Percentiles rank a stretch among this genome's conserved stretches.
phyloP scores from a whole-genome alignment of 2,797 vertebrate genomes.

The Anguilla pacifica region DNA sequence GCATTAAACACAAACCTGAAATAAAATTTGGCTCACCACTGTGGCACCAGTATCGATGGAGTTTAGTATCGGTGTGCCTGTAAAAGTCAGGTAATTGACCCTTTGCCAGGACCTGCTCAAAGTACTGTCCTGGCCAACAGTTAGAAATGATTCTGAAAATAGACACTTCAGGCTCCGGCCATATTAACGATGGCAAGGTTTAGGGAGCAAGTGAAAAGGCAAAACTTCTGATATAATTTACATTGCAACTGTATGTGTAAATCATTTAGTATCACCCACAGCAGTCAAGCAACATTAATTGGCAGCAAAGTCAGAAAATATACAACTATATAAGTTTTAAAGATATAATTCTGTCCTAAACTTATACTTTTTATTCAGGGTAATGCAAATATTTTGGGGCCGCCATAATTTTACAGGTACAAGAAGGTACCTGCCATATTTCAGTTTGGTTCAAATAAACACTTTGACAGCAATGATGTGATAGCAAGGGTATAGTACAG shows the following conservation, averaged over 20 bases:
- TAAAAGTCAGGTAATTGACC: not conserved
- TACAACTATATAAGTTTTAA: not conserved
- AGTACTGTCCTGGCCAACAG: not conserved
- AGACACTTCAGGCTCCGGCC: too few species aligned
- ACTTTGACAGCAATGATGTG: too few species aligned
- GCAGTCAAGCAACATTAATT: not conserved
- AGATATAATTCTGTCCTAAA: not conserved
- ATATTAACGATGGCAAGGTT: too few species aligned
- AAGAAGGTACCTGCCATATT: too few species aligned
- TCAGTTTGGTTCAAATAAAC: too few species aligned
- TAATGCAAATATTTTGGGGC: not conserved
- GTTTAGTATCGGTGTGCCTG: not conserved
- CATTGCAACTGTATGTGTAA: not conserved
- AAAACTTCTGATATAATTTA: not conserved
- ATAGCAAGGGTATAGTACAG: too few species aligned
- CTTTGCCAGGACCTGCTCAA: not conserved
- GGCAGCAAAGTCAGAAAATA: not conserved
- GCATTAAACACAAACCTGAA: not conserved
- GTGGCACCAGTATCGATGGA: not conserved
- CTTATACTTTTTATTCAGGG: not conserved
- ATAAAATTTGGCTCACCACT: not conserved
- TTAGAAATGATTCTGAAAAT: too few species aligned
- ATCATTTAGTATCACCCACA: not conserved
- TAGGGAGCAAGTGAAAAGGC: not conserved
- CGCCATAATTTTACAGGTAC: too few species aligned